Percentiles rank a stretch among this genome's conserved stretches.
phyloP scores from a whole-genome alignment of 2,797 vertebrate genomes.

The Simalia tracyae region DNA sequence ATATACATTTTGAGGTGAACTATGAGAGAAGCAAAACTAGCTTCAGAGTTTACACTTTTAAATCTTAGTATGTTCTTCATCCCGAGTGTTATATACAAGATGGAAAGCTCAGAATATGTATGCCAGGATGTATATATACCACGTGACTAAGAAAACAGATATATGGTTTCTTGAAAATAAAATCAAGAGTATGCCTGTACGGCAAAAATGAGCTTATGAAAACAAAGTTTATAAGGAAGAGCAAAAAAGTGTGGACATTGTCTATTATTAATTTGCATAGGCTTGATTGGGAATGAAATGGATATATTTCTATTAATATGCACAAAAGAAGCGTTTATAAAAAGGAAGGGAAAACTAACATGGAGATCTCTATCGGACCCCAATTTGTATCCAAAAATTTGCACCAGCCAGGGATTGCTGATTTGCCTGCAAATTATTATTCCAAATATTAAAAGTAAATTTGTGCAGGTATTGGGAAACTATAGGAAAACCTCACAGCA shows the following conservation, averaged over 20 bases:
- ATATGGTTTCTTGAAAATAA: background rate
- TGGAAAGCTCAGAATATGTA: background rate
- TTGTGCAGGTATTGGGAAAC: background rate
- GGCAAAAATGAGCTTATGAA: background rate
- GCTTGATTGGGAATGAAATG: background rate
- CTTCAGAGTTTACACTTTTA: conserved; percentile 41
- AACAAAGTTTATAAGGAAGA: fast-evolving
- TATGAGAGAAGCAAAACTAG: conserved; percentile 33
- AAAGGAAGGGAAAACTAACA: background rate
- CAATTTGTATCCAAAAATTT: background rate
- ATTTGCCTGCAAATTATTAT: background rate
- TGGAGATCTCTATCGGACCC: background rate
- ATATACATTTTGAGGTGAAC: conserved; percentile 32
- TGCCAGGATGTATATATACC: background rate
- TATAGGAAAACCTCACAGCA: background rate
- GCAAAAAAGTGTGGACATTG: fast-evolving
- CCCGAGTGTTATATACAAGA: background rate
- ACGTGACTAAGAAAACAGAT: background rate
- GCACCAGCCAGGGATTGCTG: background rate
- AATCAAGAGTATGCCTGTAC: background rate
- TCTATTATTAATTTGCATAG: fast-evolving
- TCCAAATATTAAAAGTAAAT: background rate
- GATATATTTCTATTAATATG: background rate
- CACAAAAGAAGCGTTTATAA: background rate
- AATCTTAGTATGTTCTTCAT: conserved; percentile 21